Conservation (phyloP, 2,888 invertebrate genomes). For the Calliopum simillimum region DNA sequence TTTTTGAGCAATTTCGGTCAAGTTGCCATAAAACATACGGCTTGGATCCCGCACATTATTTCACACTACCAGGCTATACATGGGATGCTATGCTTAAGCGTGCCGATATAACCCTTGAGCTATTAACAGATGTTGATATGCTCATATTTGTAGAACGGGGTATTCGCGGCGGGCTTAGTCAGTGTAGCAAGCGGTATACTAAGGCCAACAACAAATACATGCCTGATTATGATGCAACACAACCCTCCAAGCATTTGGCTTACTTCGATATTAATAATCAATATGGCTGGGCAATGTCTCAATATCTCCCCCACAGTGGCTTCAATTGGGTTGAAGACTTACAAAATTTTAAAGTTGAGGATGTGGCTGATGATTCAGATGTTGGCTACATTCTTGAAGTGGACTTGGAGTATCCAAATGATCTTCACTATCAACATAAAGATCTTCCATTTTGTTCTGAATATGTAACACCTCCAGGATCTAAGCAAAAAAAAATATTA, state of each 20-base stretch:
- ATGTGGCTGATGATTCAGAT: conserved; percentile 38
- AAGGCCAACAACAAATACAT: background rate
- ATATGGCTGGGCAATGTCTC: conserved; percentile 59
- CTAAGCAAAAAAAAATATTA: conserved; percentile 42
- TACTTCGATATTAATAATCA: no score
- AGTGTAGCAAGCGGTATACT: background rate
- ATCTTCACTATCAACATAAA: conserved; percentile 14
- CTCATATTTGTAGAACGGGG: background rate
- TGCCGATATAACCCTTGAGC: no score
- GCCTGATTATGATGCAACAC: background rate
- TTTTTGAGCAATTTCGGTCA: no score
- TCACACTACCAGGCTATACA: no score
- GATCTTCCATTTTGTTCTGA: conserved; percentile 29
- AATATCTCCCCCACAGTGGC: conserved; percentile 50
- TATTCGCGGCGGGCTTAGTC: no score
- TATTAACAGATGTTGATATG: no score
- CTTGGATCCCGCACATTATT: no score
- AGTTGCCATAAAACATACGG: conserved; percentile 18
- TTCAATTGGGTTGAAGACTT: conserved; percentile 54
- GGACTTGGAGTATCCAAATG: conserved; percentile 24
- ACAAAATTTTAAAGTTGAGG: conserved; percentile 35
- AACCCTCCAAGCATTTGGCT: conserved; percentile 37
- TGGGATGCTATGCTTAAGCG: conserved; percentile 1
- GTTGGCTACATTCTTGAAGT: conserved; percentile 51
- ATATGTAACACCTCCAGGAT: background rate